Percentiles rank a stretch among this genome's conserved stretches.
Conservation (phyloP, 2,888 invertebrate species). For the Scaptomyza tumidula region DNA sequence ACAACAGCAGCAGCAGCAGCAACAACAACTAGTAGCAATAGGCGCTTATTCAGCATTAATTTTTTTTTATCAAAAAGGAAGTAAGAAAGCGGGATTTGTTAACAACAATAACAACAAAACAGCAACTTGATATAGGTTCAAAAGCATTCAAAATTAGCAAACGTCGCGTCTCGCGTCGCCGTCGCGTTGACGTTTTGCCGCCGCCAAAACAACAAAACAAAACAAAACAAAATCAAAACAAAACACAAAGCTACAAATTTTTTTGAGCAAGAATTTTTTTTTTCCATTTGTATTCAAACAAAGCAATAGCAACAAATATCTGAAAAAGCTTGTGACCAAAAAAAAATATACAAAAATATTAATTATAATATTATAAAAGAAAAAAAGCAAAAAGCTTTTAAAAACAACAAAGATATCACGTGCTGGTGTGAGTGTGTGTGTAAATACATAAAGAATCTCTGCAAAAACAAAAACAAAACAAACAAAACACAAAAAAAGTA, state of each 20-base stretch:
- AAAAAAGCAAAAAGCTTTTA: conserved; percentile 12
- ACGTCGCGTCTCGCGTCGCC: conserved; percentile 46
- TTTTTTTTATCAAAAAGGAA: background rate
- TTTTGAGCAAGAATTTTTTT: conserved; percentile 21
- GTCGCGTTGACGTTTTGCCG: conserved; percentile 66
- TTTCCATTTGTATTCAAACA: background rate
- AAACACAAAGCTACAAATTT: conserved; percentile 39
- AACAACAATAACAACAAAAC: conserved; percentile 9
- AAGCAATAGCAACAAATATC: conserved; percentile 13
- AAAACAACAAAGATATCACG: conserved; percentile 6
- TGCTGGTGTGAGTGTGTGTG: conserved; percentile 29
- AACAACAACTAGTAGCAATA: conserved; percentile 12
- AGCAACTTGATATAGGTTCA: conserved; percentile 6
- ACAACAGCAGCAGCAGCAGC: conserved; percentile 15
- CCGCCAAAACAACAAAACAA: conserved; percentile 65
- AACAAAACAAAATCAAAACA: conserved; percentile 60
- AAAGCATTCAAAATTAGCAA: conserved; percentile 10
- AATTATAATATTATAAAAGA: conserved; percentile 6
- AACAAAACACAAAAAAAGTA: conserved; percentile 24
- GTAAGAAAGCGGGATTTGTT: conserved; percentile 6
- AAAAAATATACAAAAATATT: conserved; percentile 8
- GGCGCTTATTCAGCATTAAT: background rate
- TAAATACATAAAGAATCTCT: conserved; percentile 7
- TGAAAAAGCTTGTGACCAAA: conserved; percentile 32
- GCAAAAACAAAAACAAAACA: conserved; percentile 1